These are phyloP conservation scores for Papilio machaon DNA, from an alignment of 1,140 invertebrate species.

Conservation along the genomic window DNA sequence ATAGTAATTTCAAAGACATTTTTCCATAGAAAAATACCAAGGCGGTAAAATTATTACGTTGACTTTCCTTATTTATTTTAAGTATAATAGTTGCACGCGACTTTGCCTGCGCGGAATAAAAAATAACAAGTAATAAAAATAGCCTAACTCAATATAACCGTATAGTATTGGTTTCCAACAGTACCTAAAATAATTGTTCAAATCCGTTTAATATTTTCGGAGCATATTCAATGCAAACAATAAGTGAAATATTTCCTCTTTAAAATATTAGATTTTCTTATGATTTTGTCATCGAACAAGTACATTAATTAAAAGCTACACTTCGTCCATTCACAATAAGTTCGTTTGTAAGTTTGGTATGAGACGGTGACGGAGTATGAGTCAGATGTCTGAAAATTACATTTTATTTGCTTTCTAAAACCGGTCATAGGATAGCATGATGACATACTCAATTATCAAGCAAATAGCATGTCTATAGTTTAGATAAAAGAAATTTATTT, in stretches of 20 bases:
- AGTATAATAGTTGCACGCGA: background rate
- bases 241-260: no score
- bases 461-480: background rate
- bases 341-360: background rate
- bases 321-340: background rate
- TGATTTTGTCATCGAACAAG: background rate
- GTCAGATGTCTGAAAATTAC: background rate
- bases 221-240: no score
- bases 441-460: background rate
- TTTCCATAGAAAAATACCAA: background rate
- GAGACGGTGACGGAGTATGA: background rate
- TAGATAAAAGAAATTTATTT: background rate
- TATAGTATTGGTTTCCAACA: no score
- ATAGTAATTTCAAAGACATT: background rate
- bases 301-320: background rate
- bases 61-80: background rate
- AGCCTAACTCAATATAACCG: no score
- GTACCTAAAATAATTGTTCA: no score
- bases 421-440: background rate
- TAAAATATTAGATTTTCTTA: background rate
- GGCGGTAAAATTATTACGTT: background rate
- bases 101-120: no score
- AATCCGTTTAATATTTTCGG: no score
- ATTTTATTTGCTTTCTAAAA: constrained; percentile 4
- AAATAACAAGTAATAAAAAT: no score